Conservation (phyloP, 2,888 invertebrate genomes). For the Adela reaumurella region DNA sequence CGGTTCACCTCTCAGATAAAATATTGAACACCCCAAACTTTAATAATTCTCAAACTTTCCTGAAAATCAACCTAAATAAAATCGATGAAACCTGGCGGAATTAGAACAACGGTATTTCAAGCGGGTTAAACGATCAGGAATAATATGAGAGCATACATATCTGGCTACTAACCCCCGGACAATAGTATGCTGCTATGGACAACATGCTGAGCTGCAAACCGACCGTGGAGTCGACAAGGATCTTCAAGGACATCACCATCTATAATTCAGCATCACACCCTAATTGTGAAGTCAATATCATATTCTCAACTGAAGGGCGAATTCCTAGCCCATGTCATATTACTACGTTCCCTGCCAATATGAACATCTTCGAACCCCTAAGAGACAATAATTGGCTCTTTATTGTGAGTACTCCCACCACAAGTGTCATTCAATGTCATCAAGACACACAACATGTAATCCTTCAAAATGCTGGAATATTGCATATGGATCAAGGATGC, state of each 20-base stretch:
- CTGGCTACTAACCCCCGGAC: constrained; percentile 14
- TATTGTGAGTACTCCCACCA: neutral
- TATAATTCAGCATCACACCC: constrained; percentile 2
- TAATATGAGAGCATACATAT: constrained; percentile 14
- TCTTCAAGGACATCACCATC: constrained; percentile 2
- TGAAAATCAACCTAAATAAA: too few relatives aligned
- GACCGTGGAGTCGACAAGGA: neutral
- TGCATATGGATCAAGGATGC: neutral
- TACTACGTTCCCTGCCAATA: constrained; percentile 4
- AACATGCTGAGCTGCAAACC: constrained; percentile 12
- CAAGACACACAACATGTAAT: neutral
- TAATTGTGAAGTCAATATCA: constrained; percentile 3
- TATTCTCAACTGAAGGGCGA: constrained; percentile 1
- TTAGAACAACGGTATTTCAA: too few relatives aligned
- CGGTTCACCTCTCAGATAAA: too few relatives aligned
- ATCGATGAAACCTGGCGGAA: too few relatives aligned
- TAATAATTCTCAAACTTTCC: too few relatives aligned
- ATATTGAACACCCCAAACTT: too few relatives aligned
- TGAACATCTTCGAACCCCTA: constrained; percentile 3
- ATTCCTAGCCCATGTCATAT: constrained; percentile 2
- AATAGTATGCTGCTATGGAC: constrained; percentile 14
- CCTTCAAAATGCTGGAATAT: neutral
- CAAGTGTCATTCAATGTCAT: neutral
- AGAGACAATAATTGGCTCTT: neutral
- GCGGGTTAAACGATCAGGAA: too few relatives aligned